Conservation (phyloP, 2,888 invertebrate species). For the Drosophila robusta region DNA sequence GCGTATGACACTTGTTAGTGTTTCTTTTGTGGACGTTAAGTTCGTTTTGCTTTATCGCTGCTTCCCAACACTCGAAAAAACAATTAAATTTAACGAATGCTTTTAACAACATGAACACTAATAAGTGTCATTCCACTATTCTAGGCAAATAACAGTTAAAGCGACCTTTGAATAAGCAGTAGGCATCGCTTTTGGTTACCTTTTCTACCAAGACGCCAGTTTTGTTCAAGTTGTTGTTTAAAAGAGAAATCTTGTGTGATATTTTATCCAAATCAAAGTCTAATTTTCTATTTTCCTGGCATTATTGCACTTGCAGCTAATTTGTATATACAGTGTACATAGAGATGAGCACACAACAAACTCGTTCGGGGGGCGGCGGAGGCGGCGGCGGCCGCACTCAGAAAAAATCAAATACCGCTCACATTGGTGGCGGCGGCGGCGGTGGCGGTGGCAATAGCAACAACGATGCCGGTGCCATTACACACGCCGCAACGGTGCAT, state of each 20-base stretch:
- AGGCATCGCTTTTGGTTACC: slow-evolving; percentile 28
- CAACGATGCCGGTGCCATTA: slow-evolving; percentile 59
- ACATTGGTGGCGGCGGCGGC: slow-evolving; percentile 83
- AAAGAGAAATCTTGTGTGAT: slow-evolving; percentile 46
- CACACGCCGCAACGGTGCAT: slow-evolving; percentile 82
- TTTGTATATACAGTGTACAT: slow-evolving; percentile 86
- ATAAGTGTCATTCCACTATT: not conserved
- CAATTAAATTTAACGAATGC: not conserved
- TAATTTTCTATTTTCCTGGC: slow-evolving; percentile 27
- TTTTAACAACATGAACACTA: not conserved
- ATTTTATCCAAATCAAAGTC: slow-evolving; percentile 40
- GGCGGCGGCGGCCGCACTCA: slow-evolving; percentile 84
- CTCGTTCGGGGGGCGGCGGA: slow-evolving; percentile 83
- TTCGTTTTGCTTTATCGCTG: not conserved
- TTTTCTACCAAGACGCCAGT: slow-evolving; percentile 18
- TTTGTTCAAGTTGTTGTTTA: slow-evolving; percentile 40
- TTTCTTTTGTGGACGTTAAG: not conserved
- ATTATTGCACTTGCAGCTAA: slow-evolving; percentile 75
- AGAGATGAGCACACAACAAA: slow-evolving; percentile 86
- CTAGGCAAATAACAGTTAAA: not conserved
- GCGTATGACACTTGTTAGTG: slow-evolving; percentile 35
- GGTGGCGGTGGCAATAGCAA: slow-evolving; percentile 77
- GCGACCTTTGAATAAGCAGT: slow-evolving; percentile 13
- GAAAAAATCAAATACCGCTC: slow-evolving; percentile 84
- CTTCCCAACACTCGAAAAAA: slow-evolving; percentile 6